Conservation (phyloP, 2,113 vertebrate genomes). For the Tauraco erythrolophus region DNA sequence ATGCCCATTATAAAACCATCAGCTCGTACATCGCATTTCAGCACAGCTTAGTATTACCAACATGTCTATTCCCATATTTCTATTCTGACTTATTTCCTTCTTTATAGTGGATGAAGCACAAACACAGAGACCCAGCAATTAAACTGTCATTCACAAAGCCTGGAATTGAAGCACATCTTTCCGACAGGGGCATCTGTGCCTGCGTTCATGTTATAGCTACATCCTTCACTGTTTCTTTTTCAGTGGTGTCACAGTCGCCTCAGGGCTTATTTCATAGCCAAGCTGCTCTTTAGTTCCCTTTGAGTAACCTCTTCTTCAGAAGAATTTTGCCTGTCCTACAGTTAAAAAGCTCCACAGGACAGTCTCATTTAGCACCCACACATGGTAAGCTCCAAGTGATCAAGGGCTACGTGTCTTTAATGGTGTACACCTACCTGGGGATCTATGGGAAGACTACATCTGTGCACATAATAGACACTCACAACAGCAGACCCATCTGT, state of each 20-base stretch:
- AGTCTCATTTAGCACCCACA: not conserved
- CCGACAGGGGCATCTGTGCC: conserved; percentile 2
- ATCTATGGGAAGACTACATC: not conserved
- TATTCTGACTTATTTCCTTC: conserved; percentile 49
- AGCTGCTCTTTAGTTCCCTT: conserved; percentile 34
- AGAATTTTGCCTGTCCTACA: not conserved
- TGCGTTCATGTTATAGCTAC: not conserved
- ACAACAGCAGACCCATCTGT: not conserved
- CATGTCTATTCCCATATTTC: not conserved
- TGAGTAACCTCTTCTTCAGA: not conserved
- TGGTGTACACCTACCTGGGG: not conserved
- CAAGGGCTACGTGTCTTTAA: not conserved
- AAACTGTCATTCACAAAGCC: conserved; percentile 11
- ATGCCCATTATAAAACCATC: conserved; percentile 43
- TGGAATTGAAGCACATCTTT: conserved; percentile 28
- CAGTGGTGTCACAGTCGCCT: conserved; percentile 10
- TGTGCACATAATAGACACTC: not conserved
- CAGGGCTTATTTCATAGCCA: conserved; percentile 37
- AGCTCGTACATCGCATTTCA: not conserved
- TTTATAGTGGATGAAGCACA: not conserved
- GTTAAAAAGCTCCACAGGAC: not conserved
- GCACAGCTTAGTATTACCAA: conserved; percentile 21
- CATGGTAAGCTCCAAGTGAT: not conserved
- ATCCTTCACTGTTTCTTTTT: conserved; percentile 24
- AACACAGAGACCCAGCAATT: not conserved